These are phyloP conservation scores for Drosophila mercatorum DNA, from an alignment of 2,888 invertebrate genomes.

Conservation along the genomic window DNA sequence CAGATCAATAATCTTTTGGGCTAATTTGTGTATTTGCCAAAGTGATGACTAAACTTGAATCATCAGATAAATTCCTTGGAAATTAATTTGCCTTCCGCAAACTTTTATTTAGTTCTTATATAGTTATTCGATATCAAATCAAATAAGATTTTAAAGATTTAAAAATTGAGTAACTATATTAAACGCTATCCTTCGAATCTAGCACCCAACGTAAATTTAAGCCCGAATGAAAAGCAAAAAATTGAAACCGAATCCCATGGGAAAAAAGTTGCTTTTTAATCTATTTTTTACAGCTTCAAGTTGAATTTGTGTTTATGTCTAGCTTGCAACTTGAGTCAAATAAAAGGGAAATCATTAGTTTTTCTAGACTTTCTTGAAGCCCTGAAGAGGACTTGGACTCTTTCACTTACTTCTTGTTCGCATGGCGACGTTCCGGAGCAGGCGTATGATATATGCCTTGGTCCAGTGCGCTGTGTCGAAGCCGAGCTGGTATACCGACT, in stretches of 20 bases:
- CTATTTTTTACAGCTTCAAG: background rate
- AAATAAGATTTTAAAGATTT: too few relatives aligned
- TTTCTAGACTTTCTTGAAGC: background rate
- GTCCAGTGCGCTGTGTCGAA: conserved; percentile 79
- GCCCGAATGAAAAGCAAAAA: too few relatives aligned
- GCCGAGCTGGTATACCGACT: conserved; percentile 79
- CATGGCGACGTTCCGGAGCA: conserved; percentile 77
- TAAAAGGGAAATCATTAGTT: background rate
- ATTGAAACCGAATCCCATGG: background rate
- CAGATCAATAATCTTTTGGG: background rate
- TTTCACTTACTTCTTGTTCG: conserved; percentile 82
- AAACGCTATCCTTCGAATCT: background rate
- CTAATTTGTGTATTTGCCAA: background rate
- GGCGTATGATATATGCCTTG: conserved; percentile 71
- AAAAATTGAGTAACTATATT: too few relatives aligned
- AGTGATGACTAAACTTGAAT: too few relatives aligned
- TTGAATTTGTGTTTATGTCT: background rate
- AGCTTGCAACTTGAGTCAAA: too few relatives aligned
- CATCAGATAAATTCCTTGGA: background rate
- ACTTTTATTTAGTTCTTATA: background rate
- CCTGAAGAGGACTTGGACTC: too few relatives aligned
- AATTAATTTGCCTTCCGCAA: background rate
- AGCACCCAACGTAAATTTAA: too few relatives aligned
- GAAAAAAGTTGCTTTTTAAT: background rate
- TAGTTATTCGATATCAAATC: too few relatives aligned